These are phyloP conservation scores for Avahi laniger DNA, from an alignment of 2,797 vertebrate species.

Conservation along the genomic window DNA sequence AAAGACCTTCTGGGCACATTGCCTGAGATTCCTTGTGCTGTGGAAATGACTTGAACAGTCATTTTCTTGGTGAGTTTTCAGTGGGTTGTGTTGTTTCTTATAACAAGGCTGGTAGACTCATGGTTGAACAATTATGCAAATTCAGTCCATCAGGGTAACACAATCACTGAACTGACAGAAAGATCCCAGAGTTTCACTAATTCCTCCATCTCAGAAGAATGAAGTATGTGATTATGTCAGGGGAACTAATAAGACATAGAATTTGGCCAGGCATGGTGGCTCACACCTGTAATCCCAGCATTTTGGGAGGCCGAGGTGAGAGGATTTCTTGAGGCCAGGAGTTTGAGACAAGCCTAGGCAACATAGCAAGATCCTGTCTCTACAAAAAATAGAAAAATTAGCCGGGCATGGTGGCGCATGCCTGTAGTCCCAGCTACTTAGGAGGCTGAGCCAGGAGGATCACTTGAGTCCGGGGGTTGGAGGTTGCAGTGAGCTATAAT, in stretches of 20 bases:
- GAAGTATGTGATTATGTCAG: neutral
- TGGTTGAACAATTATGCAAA: neutral
- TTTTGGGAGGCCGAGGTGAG: neutral
- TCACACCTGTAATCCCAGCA: neutral
- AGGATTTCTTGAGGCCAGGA: neutral
- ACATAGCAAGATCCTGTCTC: neutral
- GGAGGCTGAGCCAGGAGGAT: neutral
- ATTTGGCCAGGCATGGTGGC: neutral
- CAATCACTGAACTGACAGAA: neutral
- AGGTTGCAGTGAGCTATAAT: neutral
- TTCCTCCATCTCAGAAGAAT: neutral
- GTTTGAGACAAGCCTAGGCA: neutral
- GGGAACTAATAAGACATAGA: neutral
- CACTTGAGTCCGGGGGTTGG: too few species aligned
- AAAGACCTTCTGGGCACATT: neutral
- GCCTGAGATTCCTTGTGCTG: neutral
- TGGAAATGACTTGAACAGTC: conserved; percentile 19
- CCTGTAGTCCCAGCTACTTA: neutral
- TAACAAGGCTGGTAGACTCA: neutral
- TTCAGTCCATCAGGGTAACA: neutral
- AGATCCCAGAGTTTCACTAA: neutral
- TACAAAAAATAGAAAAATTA: neutral
- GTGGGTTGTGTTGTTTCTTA: neutral
- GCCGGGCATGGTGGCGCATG: neutral
- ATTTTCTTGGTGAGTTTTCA: conserved; percentile 35